A percentile compares a stretch with the other conserved stretches of the same genome.
Conservation (phyloP, 2,888 invertebrate genomes). For the Oligia latruncula region DNA sequence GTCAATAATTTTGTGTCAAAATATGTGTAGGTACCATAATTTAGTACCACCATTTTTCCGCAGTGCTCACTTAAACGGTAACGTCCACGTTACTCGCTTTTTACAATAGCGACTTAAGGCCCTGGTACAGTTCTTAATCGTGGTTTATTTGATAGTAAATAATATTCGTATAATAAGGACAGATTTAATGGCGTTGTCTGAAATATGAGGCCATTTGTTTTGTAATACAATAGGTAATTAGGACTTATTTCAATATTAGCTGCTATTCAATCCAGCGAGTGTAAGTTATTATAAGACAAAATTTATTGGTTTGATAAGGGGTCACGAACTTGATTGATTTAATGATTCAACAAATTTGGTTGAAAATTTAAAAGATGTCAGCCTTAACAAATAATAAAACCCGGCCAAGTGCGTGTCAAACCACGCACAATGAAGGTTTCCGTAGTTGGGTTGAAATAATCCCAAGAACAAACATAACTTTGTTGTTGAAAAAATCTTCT, state of each 20-base stretch:
- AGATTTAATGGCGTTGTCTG: slow-evolving; percentile 45
- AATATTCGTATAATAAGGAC: slow-evolving; percentile 55
- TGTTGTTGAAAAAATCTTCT: background rate
- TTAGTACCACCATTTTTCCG: slow-evolving; percentile 1
- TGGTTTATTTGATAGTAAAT: slow-evolving; percentile 57
- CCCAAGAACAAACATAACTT: background rate
- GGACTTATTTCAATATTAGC: slow-evolving; percentile 38
- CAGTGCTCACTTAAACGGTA: background rate
- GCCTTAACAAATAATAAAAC: too few species aligned
- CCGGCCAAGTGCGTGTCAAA: background rate
- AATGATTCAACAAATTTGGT: background rate
- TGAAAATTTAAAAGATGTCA: too few species aligned
- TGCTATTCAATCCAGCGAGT: slow-evolving; percentile 11
- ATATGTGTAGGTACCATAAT: background rate
- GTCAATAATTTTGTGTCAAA: background rate
- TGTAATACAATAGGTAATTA: slow-evolving; percentile 54
- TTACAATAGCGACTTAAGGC: background rate
- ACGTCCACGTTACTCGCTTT: background rate
- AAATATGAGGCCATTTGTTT: slow-evolving; percentile 52
- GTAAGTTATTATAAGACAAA: slow-evolving; percentile 7
- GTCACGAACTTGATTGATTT: slow-evolving; percentile 18
- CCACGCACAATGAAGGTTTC: background rate
- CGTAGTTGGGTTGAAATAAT: background rate
- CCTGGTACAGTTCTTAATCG: slow-evolving; percentile 38
- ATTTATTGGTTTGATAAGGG: slow-evolving; percentile 6